A percentile compares a stretch with the other conserved stretches of the same genome.
These are phyloP conservation scores for Conus ventricosus DNA, from an alignment of 1,140 invertebrate species.

Conservation along the genomic window DNA sequence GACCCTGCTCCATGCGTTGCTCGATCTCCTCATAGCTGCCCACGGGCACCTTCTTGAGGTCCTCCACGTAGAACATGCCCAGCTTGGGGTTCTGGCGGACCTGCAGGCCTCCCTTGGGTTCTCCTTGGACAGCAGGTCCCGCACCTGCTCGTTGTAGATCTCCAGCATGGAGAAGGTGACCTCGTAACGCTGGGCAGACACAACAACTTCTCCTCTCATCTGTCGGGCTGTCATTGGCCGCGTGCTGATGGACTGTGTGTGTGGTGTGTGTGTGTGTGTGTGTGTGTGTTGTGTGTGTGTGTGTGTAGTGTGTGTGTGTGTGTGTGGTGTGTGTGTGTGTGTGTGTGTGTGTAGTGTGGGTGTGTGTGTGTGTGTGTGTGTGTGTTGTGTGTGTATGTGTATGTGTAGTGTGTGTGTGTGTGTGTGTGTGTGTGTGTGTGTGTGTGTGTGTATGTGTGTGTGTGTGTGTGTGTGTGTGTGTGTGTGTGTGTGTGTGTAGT, in stretches of 20 bases:
- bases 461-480: too few species aligned
- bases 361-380: too few species aligned
- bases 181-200: conserved; percentile 67
- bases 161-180: conserved; percentile 76
- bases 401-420: too few species aligned
- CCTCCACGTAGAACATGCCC: conserved; percentile 75
- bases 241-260: too few species aligned
- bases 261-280: too few species aligned
- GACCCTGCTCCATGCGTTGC: conserved; percentile 74
- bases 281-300: too few species aligned
- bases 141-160: conserved; percentile 76
- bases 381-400: too few species aligned
- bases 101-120: too few species aligned
- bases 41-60: conserved; percentile 73
- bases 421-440: background rate
- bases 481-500: too few species aligned
- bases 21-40: conserved; percentile 75
- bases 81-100: conserved; percentile 74
- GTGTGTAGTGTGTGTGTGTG: background rate
- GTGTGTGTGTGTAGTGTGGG: too few species aligned
- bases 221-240: too few species aligned
- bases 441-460: background rate
- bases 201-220: too few species aligned
- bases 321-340: background rate
- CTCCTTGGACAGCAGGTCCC: conserved; percentile 73